Percentiles rank a stretch among this genome's conserved stretches.
phyloP scores from a whole-genome alignment of 2,113 vertebrate genomes.

The Apeltes quadracus region DNA sequence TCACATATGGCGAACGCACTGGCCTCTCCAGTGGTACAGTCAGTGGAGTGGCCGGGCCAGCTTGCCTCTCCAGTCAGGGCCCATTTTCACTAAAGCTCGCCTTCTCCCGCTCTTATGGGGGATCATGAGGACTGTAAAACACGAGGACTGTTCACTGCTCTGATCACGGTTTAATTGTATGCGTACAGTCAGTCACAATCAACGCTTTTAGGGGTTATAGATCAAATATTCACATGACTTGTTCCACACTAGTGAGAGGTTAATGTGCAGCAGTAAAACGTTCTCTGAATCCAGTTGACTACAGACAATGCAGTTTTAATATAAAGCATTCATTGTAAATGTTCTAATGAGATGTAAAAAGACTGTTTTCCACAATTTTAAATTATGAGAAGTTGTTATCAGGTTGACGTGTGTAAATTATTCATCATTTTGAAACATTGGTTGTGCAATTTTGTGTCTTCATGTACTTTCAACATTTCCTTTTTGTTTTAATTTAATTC shows the following conservation, averaged over 20 bases:
- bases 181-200: background rate
- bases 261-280: background rate
- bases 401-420: background rate
- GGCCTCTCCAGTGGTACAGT: constrained; percentile 78
- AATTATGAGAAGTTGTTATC: background rate
- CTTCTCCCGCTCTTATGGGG: constrained; percentile 50
- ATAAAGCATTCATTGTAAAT: background rate
- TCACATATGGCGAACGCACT: constrained; percentile 80
- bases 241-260: background rate
- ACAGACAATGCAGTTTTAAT: background rate
- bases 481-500: background rate
- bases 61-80: constrained; percentile 72
- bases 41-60: constrained; percentile 73
- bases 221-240: background rate
- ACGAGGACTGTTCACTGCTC: background rate
- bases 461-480: background rate
- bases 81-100: constrained; percentile 42
- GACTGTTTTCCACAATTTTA: background rate
- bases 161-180: constrained; percentile 22
- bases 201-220: background rate
- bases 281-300: background rate
- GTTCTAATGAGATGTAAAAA: background rate
- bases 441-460: background rate
- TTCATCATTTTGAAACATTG: background rate
- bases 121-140: constrained; percentile 47